These are phyloP conservation scores for Synanthedon vespiformis DNA, from an alignment of 2,888 invertebrate species.

Conservation along the genomic window DNA sequence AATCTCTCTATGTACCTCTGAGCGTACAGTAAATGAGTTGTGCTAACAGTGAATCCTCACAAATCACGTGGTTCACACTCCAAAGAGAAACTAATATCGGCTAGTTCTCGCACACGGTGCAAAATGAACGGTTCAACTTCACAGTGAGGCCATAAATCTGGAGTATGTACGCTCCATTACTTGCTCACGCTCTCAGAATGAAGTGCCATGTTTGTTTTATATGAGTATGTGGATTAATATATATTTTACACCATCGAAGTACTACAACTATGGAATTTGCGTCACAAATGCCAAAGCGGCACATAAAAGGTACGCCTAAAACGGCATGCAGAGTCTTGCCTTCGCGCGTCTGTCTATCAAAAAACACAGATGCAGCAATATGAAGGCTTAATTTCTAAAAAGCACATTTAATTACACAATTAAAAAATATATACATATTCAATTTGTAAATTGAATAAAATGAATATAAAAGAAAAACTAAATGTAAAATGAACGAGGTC, in stretches of 20 bases:
- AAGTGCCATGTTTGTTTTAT: constrained; percentile 2
- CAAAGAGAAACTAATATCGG: neutral
- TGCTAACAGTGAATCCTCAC: neutral
- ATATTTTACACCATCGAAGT: neutral
- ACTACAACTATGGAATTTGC: no score
- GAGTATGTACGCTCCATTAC: constrained; percentile 33
- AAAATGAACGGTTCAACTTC: constrained; percentile 5
- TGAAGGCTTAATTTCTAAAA: no score
- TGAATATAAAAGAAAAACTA: no score
- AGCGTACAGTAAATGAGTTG: neutral
- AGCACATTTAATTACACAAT: no score
- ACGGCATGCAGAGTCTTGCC: no score
- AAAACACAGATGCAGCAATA: no score
- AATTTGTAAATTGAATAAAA: no score
- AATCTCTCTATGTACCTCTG: neutral
- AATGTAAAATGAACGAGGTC: no score
- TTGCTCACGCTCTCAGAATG: constrained; percentile 13
- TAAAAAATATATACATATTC: no score
- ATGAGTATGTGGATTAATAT: neutral
- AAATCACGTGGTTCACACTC: neutral
- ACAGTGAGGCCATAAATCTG: constrained; percentile 30
- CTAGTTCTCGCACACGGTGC: constrained; percentile 6
- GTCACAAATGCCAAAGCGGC: no score
- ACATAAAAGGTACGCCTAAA: no score
- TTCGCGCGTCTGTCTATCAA: no score